Conservation (phyloP, 1,140 invertebrate genomes). For the Phymorhynchus buccinoides region DNA sequence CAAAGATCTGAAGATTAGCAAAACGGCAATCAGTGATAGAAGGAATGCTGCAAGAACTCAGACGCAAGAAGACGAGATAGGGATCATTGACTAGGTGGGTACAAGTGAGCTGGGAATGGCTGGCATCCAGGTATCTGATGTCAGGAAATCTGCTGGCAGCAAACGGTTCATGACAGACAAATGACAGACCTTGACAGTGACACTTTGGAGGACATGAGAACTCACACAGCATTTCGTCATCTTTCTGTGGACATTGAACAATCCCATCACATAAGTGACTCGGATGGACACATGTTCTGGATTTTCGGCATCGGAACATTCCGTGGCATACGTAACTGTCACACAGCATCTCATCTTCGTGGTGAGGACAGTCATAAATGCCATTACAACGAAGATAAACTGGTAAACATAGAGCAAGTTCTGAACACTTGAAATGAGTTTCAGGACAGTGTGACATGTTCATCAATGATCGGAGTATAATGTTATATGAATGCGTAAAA, state of each 20-base stretch:
- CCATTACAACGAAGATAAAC: conserved; percentile 32
- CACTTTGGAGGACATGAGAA: conserved; percentile 47
- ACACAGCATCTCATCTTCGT: conserved; percentile 15
- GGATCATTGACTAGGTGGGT: background rate
- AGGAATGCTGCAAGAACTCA: background rate
- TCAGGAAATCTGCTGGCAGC: background rate
- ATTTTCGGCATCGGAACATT: conserved; percentile 24
- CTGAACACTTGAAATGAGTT: conserved; percentile 19
- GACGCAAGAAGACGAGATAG: background rate
- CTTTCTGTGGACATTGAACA: conserved; percentile 35
- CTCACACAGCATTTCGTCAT: conserved; percentile 42
- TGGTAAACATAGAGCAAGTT: background rate
- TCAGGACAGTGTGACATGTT: background rate
- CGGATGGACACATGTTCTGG: conserved; percentile 26
- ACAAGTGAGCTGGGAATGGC: background rate
- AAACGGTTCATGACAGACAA: conserved; percentile 10
- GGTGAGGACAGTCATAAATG: conserved; percentile 9
- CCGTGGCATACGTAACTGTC: conserved; percentile 19
- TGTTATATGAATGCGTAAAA: too few species aligned
- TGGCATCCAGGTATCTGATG: conserved; percentile 15
- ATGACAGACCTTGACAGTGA: conserved; percentile 17
- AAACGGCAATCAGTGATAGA: conserved; percentile 10
- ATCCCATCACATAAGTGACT: conserved; percentile 25
- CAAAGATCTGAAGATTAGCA: background rate
- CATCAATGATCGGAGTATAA: too few species aligned